Evolutionary conservation across 2,888 invertebrate genomes (phyloP).

Genomic region (Hymenopus coronatus): DNA sequence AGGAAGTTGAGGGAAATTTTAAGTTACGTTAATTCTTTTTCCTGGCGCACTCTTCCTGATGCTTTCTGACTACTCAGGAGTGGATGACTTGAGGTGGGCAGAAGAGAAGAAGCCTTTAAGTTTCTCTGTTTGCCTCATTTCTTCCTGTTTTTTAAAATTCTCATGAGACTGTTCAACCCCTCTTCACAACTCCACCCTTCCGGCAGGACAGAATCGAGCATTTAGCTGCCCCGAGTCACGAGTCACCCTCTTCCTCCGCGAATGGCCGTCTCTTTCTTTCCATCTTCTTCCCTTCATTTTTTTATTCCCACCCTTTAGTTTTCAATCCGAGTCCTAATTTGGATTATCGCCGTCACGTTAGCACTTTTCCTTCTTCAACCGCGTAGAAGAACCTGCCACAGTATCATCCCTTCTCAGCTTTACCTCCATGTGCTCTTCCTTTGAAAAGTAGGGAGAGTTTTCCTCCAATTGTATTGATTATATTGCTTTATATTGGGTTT

Average conservation of each 20-base stretch:
- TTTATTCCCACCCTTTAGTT: conserved; percentile 20
- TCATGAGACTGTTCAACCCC: conserved; percentile 16
- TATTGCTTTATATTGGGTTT: too few species aligned
- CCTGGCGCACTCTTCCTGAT: background rate
- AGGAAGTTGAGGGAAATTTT: conserved; percentile 15
- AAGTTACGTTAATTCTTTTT: conserved; percentile 24
- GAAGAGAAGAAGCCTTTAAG: background rate
- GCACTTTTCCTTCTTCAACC: background rate
- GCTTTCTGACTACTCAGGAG: background rate
- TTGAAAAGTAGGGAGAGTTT: background rate
- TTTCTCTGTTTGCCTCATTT: conserved; percentile 15
- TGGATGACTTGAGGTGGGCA: background rate
- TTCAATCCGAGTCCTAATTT: conserved; percentile 30
- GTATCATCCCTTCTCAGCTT: background rate
- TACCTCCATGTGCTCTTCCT: background rate
- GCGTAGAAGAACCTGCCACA: background rate
- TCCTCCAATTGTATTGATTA: too few species aligned
- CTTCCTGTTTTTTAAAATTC: conserved; percentile 20
- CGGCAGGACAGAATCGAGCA: background rate
- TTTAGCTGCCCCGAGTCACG: conserved; percentile 9
- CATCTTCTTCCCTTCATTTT: conserved; percentile 1
- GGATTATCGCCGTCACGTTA: conserved; percentile 27
- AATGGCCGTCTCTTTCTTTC: background rate
- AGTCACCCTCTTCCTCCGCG: background rate
- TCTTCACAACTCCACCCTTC: background rate